Percentiles rank a stretch among this genome's conserved stretches.
Evolutionary conservation across 2,113 vertebrate genomes (phyloP).

Genomic region (Tupaia chinensis): DNA sequence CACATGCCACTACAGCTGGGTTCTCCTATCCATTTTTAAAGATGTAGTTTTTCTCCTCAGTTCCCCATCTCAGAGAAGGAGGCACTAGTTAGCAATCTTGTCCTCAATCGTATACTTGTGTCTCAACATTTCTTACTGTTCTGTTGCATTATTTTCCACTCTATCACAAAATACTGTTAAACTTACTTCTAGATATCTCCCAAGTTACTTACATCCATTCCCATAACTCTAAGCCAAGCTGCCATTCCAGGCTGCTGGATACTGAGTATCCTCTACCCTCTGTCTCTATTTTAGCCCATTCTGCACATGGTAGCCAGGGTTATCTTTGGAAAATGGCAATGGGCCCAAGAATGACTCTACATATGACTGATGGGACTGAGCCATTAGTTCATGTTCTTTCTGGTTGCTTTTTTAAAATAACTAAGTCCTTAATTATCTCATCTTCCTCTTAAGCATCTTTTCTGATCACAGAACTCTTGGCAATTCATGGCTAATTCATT

Average conservation of each 20-base stretch:
- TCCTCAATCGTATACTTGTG: neutral
- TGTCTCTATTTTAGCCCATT: neutral
- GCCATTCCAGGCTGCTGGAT: neutral
- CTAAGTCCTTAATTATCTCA: conserved; percentile 53
- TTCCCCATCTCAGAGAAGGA: neutral
- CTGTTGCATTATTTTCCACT: neutral
- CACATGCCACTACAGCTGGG: too few relatives aligned
- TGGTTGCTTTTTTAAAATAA: neutral
- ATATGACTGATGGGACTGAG: neutral
- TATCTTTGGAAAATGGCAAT: neutral
- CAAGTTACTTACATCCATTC: neutral
- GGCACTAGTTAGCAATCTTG: neutral
- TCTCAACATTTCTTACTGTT: neutral
- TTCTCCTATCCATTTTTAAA: neutral
- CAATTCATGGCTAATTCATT: conserved; percentile 69
- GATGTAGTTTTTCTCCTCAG: neutral
- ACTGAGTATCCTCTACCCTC: too few relatives aligned
- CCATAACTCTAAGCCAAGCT: neutral
- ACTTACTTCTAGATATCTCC: neutral
- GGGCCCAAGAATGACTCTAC: neutral
- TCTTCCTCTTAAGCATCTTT: conserved; percentile 9
- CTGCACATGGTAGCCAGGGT: neutral
- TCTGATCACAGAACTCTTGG: conserved; percentile 42
- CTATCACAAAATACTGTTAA: neutral
- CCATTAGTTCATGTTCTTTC: neutral